Conservation (phyloP, 2,797 vertebrate genomes). For the Crax fasciolata region DNA sequence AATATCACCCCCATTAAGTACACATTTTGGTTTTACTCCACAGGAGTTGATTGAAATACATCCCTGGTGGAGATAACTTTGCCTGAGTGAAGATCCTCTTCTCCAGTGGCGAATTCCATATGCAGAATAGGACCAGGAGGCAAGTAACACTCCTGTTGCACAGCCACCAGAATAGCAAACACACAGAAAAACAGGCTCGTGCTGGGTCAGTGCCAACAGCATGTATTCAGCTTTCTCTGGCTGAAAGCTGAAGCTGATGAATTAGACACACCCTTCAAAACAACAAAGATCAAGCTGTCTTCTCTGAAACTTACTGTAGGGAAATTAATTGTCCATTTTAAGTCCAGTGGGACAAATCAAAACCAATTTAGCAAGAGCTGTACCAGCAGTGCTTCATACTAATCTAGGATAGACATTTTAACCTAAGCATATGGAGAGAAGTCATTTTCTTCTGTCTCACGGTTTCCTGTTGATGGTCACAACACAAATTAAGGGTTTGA, state of each 20-base stretch:
- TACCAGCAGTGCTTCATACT: neutral
- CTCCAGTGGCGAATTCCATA: neutral
- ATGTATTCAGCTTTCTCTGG: slow-evolving; percentile 13
- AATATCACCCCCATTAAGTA: neutral
- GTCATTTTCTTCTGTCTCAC: neutral
- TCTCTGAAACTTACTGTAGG: neutral
- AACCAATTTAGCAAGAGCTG: slow-evolving; percentile 7
- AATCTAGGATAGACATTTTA: neutral
- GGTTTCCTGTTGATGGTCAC: neutral
- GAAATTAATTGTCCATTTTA: slow-evolving; percentile 63
- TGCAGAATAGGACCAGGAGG: neutral
- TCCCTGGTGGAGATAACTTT: neutral
- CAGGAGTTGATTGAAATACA: slow-evolving; percentile 5
- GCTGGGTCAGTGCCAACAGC: slow-evolving; percentile 23
- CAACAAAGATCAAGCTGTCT: slow-evolving; percentile 57
- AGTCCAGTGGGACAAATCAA: slow-evolving; percentile 8
- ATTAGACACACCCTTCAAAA: slow-evolving; percentile 74
- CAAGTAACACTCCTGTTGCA: neutral
- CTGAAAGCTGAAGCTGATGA: slow-evolving; percentile 68
- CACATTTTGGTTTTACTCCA: neutral
- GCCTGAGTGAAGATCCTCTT: neutral
- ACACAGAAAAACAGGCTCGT: neutral
- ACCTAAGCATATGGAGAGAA: neutral
- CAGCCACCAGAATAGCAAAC: neutral
- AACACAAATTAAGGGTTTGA: neutral